Percentiles rank a stretch among this genome's conserved stretches.
These are phyloP conservation scores for Melanotaenia duboulayi DNA, from an alignment of 2,113 vertebrate genomes.

Conservation along the genomic window DNA sequence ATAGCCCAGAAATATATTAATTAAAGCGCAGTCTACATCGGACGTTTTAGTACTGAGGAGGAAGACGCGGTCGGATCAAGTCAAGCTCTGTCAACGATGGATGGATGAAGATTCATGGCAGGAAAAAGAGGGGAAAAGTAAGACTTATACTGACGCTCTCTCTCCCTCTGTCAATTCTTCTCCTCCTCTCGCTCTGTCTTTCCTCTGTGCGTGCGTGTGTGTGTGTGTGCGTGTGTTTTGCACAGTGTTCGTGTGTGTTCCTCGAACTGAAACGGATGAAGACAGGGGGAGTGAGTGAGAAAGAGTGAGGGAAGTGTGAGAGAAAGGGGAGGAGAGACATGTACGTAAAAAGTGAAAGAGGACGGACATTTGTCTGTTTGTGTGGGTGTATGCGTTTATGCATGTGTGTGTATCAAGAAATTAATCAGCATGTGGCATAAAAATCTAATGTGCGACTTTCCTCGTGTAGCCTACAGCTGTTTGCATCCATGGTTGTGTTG, in stretches of 20 bases:
- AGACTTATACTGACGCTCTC: constrained; percentile 83
- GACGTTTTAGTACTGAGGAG: constrained; percentile 79
- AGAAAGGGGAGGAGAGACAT: constrained; percentile 61
- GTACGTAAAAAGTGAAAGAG: constrained; percentile 68
- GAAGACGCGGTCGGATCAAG: constrained; percentile 78
- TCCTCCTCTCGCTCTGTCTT: constrained; percentile 10
- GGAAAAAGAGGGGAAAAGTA: constrained; percentile 75
- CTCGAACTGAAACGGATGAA: constrained; percentile 68
- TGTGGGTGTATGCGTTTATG: constrained; percentile 39
- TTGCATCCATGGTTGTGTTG: constrained; percentile 42
- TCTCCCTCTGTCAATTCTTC: constrained; percentile 12
- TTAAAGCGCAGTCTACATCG: constrained; percentile 74
- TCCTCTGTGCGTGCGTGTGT: constrained; percentile 35
- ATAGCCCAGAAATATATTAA: constrained; percentile 82
- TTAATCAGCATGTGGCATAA: constrained; percentile 82
- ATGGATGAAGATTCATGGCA: constrained; percentile 82
- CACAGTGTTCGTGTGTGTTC: constrained; percentile 71
- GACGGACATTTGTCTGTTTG: constrained; percentile 58
- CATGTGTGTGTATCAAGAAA: constrained; percentile 81
- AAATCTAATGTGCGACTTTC: constrained; percentile 70
- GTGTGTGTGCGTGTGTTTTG: constrained; percentile 47
- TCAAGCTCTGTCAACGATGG: constrained; percentile 81
- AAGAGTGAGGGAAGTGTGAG: constrained; percentile 58
- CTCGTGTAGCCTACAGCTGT: constrained; percentile 30
- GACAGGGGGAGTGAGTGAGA: constrained; percentile 70